Evolutionary conservation across 30 jellyfish, hydroid and myxozoan genomes (phyloP), one percentile per base, ranked within the genome.

Genomic region (Hydra vulgaris): DNA sequence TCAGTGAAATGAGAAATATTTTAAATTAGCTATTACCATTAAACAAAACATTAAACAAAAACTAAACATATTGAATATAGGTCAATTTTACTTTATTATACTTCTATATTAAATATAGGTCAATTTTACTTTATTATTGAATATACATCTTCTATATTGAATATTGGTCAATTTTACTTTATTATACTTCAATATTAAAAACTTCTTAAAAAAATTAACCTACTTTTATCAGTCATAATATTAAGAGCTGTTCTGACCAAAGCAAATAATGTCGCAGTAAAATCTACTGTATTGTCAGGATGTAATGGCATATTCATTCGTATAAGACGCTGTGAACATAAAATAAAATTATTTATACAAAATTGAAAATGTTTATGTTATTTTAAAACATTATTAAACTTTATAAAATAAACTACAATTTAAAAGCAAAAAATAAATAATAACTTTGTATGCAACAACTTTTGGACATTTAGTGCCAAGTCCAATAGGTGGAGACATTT

Each of bases 401-500:
- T 56, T n/a, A 56, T 56, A 17, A 56, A 56, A 21, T 40, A 40
- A 40, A 40, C 5, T 40, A 12, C 24, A 8, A 7, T 3, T 12
- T 12, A 40, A 3, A 40, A 40, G 61, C 12, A 26, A 77, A 7
- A 20, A 0, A 16, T 0, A 1, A n/a, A 54, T 20, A 53, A 84
- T 0, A 73, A 92, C 98, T 88, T 92, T 92, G 66, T 92, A 92
- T 0, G 98, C 98, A 15, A 92, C 98, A 74, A 92, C 98, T 87
- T 92, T 92, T 23, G 98, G 98, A 77, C 98, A 92, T 66, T 92
- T 92, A 66, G 98, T 92, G 24, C 98, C 98, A 24, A 92, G 88
- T 0, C 98, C 98, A 53, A 92, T 92, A 5, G 98, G 98, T 20
- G 98, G 98, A 25, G 98, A 92, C 98, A 92, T 92, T 68, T 92